phyloP scores from a whole-genome alignment of 2,888 invertebrate species.

The Phalangium opilio region DNA sequence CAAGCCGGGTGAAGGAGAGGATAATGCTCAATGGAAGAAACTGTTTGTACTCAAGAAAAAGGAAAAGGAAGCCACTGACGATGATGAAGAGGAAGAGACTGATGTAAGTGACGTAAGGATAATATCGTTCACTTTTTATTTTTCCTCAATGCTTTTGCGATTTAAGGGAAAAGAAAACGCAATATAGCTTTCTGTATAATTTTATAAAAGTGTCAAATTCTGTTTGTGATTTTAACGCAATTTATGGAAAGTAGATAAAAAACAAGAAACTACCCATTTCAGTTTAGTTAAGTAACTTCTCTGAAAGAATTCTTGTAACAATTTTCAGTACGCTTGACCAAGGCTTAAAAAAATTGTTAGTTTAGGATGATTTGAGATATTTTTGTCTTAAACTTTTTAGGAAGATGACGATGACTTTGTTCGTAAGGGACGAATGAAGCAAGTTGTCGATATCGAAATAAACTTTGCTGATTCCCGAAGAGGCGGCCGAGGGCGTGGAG shows the following conservation, averaged over 20 bases:
- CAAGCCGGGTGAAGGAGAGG: conserved; percentile 86
- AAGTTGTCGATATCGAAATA: conserved; percentile 70
- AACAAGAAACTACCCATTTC: too few species aligned
- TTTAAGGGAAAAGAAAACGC: not conserved
- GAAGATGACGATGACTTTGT: conserved; percentile 16
- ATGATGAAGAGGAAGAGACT: conserved; percentile 39
- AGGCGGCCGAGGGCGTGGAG: conserved; percentile 18
- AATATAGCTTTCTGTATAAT: too few species aligned
- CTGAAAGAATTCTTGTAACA: too few species aligned
- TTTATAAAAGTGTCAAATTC: too few species aligned
- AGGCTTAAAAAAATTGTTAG: too few species aligned
- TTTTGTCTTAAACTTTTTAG: not conserved
- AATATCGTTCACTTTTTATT: too few species aligned
- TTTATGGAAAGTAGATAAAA: too few species aligned
- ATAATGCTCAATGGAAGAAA: conserved; percentile 61
- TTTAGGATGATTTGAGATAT: not conserved
- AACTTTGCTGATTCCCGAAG: conserved; percentile 43
- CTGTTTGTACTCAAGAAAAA: conserved; percentile 42
- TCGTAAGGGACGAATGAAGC: conserved; percentile 54
- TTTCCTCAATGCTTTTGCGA: not conserved
- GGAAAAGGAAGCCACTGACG: conserved; percentile 30
- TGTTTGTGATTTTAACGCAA: too few species aligned
- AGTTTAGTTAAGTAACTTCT: too few species aligned
- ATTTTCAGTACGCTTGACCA: too few species aligned
- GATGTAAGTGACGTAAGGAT: conserved; percentile 11